Evolutionary conservation across 2,797 vertebrate genomes (phyloP), one percentile per base, ranked within the genome.

Genomic region (Argentina silus): DNA sequence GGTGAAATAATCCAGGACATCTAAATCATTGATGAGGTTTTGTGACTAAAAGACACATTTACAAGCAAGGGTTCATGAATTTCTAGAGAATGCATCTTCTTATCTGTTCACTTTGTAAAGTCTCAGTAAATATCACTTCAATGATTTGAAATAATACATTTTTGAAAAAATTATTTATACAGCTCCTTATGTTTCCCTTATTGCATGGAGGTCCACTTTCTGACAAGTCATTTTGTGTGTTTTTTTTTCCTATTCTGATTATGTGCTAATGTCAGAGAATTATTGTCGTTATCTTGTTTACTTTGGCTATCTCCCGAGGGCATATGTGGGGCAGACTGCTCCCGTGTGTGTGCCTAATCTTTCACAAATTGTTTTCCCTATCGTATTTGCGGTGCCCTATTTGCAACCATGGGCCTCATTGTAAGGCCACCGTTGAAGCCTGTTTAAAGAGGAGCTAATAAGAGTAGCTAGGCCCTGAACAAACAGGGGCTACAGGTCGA

Each of bases 391-490:
- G 64, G 84, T 82, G 79, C 67, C 82, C 78, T 88, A 84, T 88
- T 90, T 89, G 88, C 76, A 65, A 88, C 77, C 86, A 81, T 6
- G 85, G 84, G 85, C 86, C 76, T 81, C 80, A 88, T 86, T 88
- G 88, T 89, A 82, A 83, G 79, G 83, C 69, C 6, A 77, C 84
- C 83, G 67, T 92, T 90, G 89, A 87, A 88, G 83, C 88, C 56
- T 93, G 89, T 93, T 93, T 94, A 90, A 92, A 78, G 90, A 89
- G 88, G 88, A 91, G 88, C 87, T 89, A 93, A 93, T 88, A 92
- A 87, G 90, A 87, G 70, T 81, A 76, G 81, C 87, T 83, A 87
- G 89, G 83, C 89, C 83, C 21, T 90, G 86, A 89, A 86, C 86
- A 93, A 93, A 94, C 90, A 93, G 70, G 67, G 67, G 73, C 69